phyloP scores from a whole-genome alignment of 35 echinoderm and acorn worm genomes.

The Eucidaris tribuloides region DNA sequence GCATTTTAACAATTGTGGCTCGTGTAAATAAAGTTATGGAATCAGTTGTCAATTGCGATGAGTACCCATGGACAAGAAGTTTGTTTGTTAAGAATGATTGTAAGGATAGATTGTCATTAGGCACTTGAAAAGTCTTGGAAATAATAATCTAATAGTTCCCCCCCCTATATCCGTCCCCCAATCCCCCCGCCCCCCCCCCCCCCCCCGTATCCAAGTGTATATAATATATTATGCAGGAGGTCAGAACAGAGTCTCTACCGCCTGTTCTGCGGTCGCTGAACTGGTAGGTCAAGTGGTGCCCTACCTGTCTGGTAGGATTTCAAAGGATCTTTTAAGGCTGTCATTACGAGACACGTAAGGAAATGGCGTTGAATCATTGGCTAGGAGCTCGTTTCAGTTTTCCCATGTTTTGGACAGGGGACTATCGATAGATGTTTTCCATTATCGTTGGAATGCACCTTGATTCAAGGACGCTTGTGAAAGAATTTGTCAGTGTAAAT shows the following conservation, averaged over 20 bases:
- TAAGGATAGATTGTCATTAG: background rate
- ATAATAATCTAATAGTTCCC: background rate
- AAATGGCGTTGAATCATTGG: background rate
- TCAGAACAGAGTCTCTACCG: no score
- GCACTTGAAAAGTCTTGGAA: constrained; percentile 2
- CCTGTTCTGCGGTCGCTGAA: no score
- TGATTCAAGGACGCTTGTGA: no score
- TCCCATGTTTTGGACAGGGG: background rate
- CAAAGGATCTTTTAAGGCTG: no score
- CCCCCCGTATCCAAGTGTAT: background rate
- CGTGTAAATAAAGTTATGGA: no score
- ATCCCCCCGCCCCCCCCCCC: no score
- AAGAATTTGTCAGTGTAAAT: background rate
- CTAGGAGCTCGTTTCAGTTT: background rate
- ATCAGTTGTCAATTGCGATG: no score
- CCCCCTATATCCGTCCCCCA: no score
- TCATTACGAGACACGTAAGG: constrained; percentile 6
- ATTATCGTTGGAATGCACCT: background rate
- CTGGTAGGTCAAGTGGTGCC: no score
- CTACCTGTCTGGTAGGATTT: no score
- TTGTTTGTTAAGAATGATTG: background rate
- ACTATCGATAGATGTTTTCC: background rate
- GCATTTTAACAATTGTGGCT: no score
- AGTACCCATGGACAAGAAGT: background rate
- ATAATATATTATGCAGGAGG: background rate